Conservation (phyloP, 2,888 invertebrate species). For the Patella pellucida region DNA sequence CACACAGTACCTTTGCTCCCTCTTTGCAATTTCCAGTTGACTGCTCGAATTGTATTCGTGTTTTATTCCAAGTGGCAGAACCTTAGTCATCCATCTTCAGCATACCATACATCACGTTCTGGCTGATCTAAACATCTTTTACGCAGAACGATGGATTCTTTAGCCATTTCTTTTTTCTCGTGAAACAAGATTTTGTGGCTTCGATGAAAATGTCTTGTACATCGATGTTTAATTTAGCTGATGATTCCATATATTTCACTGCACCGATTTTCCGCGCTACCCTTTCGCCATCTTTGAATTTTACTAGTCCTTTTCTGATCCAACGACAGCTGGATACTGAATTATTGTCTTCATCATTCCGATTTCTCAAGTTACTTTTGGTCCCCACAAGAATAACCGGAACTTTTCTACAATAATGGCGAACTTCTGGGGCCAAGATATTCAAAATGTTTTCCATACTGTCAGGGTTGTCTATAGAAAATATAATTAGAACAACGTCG, state of each 20-base stretch:
- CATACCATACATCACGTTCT: too few species aligned
- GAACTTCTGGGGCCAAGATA: conserved; percentile 37
- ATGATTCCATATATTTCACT: conserved; percentile 31
- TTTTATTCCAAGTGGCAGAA: too few species aligned
- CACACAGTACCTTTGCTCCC: too few species aligned
- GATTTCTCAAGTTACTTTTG: conserved; percentile 33
- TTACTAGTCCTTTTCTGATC: conserved; percentile 4
- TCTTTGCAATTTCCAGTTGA: too few species aligned
- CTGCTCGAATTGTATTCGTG: too few species aligned
- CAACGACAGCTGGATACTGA: background rate
- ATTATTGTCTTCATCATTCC: background rate
- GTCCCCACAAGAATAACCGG: conserved; percentile 36
- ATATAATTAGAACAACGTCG: conserved; percentile 34
- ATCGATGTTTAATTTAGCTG: conserved; percentile 27
- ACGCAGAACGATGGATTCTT: too few species aligned
- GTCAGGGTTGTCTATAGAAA: conserved; percentile 34
- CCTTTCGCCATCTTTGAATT: conserved; percentile 22
- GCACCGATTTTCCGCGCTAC: conserved; percentile 27
- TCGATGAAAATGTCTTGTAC: conserved; percentile 15
- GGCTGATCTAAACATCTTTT: too few species aligned
- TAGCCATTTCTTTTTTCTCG: too few species aligned
- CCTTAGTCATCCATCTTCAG: too few species aligned
- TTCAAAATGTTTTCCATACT: conserved; percentile 30
- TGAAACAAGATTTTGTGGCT: background rate
- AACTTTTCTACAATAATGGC: conserved; percentile 31